Percentiles rank a stretch among this genome's conserved stretches.
These are phyloP conservation scores for Vultur gryphus DNA, from an alignment of 2,797 vertebrate species.

Conservation along the genomic window DNA sequence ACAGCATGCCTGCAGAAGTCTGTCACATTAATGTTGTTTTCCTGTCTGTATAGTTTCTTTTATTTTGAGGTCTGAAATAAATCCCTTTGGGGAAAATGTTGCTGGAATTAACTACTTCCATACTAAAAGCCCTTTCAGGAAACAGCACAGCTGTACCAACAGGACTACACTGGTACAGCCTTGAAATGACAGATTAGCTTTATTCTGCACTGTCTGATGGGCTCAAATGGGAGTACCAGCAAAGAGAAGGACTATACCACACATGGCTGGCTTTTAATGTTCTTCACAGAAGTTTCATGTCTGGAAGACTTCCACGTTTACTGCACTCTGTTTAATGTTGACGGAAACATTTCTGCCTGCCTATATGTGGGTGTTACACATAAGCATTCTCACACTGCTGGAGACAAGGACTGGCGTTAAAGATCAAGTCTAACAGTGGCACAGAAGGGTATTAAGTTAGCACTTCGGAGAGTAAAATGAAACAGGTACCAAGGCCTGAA, in stretches of 20 bases:
- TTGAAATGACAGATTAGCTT: neutral
- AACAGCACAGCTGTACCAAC: neutral
- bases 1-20: neutral
- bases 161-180: neutral
- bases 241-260: neutral
- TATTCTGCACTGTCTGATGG: rapidly evolving
- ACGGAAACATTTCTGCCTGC: neutral
- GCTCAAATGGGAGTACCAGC: neutral
- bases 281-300: neutral
- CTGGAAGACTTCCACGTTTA: neutral
- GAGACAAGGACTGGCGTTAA: neutral
- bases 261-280: neutral
- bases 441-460: neutral
- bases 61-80: neutral
- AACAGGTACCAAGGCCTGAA: neutral
- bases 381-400: neutral
- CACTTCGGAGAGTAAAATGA: neutral
- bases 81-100: neutral
- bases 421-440: neutral
- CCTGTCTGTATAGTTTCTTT: neutral
- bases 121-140: neutral
- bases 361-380: neutral
- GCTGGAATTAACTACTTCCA: neutral
- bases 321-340: neutral
- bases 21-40: neutral